Percentiles rank a stretch among this genome's conserved stretches.
Conservation (phyloP, 2,113 vertebrate species). For the Aegotheles bennettii region DNA sequence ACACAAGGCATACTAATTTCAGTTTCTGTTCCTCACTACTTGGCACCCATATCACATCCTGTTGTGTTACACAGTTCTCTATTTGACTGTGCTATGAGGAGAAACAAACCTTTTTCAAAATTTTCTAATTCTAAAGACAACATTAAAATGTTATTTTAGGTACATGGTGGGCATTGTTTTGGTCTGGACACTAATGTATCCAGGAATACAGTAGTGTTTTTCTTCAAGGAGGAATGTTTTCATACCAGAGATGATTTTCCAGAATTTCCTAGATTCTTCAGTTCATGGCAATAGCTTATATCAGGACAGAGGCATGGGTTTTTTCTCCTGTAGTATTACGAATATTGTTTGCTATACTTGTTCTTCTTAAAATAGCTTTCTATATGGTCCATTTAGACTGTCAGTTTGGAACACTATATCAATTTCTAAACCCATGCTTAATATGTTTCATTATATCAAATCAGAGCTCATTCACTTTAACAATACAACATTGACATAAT, state of each 20-base stretch:
- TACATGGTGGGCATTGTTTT: not conserved
- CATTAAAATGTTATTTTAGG: not conserved
- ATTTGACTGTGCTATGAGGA: not conserved
- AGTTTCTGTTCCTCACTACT: constrained; percentile 32
- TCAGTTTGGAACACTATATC: not conserved
- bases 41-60: not conserved
- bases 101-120: not conserved
- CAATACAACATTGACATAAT: not conserved
- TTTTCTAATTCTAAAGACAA: not conserved
- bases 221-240: not conserved
- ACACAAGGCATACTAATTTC: not conserved
- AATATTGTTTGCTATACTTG: not conserved
- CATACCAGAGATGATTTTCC: not conserved
- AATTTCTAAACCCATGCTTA: not conserved
- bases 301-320: not conserved
- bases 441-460: not conserved
- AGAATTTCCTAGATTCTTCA: not conserved
- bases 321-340: not conserved
- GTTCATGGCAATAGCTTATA: not conserved
- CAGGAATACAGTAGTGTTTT: not conserved
- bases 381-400: not conserved
- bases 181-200: not conserved
- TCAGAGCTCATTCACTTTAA: not conserved
- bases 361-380: not conserved
- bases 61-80: not conserved